phyloP scores from a whole-genome alignment of 2,797 vertebrate species.

The Ciconia nigra region DNA sequence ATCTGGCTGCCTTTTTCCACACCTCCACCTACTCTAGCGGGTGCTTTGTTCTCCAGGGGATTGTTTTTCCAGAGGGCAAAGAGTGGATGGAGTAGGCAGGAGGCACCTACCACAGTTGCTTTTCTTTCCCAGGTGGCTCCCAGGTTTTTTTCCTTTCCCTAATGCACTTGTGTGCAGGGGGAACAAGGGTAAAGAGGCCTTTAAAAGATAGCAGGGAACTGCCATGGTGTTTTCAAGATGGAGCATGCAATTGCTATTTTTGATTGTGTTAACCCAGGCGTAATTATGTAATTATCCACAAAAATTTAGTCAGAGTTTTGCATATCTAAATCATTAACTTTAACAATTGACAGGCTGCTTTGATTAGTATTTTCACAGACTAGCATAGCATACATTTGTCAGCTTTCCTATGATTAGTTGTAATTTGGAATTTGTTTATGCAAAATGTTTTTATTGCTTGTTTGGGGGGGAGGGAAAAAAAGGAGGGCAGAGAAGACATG shows the following conservation, averaged over 20 bases:
- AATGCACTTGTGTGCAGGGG: not conserved
- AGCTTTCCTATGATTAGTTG: conserved; percentile 77
- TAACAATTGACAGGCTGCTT: conserved; percentile 81
- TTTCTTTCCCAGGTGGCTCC: not conserved
- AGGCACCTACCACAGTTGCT: not conserved
- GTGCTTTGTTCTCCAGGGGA: not conserved
- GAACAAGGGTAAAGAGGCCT: not conserved
- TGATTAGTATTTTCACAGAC: conserved; percentile 81
- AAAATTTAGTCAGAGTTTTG: conserved; percentile 79
- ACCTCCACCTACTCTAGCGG: not conserved
- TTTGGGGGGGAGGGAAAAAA: conserved; percentile 11
- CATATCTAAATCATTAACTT: conserved; percentile 81
- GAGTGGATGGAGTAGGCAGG: not conserved
- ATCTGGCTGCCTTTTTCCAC: not conserved
- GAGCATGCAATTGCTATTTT: conserved; percentile 72
- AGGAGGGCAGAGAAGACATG: not conserved
- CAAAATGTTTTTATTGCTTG: conserved; percentile 76
- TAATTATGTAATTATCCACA: conserved; percentile 81
- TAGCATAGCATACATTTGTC: conserved; percentile 76
- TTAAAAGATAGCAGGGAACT: not conserved
- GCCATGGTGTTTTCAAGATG: conserved; percentile 42
- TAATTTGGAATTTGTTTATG: conserved; percentile 79
- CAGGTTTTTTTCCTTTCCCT: not conserved
- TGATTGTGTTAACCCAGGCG: conserved; percentile 78
- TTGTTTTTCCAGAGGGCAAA: not conserved